Conservation (phyloP, 2,888 invertebrate genomes). For the Netelia melanura region DNA sequence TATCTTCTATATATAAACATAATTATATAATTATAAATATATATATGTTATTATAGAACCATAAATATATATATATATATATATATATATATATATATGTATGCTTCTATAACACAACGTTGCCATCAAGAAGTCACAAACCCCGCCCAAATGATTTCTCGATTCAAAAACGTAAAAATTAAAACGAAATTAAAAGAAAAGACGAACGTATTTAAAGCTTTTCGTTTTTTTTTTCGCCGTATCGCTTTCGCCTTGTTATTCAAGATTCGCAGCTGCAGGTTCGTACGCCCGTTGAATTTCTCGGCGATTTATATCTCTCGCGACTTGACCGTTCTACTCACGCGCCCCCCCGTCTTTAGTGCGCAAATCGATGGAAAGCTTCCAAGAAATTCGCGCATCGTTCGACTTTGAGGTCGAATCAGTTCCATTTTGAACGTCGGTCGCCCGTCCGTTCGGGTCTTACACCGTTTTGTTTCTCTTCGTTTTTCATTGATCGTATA, state of each 20-base stretch:
- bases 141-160: neutral
- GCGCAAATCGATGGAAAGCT: constrained; percentile 47
- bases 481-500: neutral
- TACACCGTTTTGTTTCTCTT: neutral
- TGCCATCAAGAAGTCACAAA: constrained; percentile 23
- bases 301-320: constrained; percentile 41
- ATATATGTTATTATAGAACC: neutral
- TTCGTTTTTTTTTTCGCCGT: neutral
- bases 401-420: constrained; percentile 16
- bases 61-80: neutral
- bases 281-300: constrained; percentile 24
- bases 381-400: constrained; percentile 50
- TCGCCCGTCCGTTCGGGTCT: neutral
- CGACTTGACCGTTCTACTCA: constrained; percentile 34
- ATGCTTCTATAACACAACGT: constrained; percentile 11
- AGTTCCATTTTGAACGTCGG: neutral
- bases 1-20: no score
- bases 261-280: neutral
- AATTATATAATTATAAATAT: no score
- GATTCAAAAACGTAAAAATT: constrained; percentile 6
- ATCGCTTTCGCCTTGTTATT: neutral
- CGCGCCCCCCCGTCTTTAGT: constrained; percentile 10
- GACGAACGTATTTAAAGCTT: neutral
- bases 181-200: neutral
- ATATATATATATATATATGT: neutral